Evolutionary conservation across 2,113 vertebrate species (phyloP).

Genomic region (Epinephelus lanceolatus): DNA sequence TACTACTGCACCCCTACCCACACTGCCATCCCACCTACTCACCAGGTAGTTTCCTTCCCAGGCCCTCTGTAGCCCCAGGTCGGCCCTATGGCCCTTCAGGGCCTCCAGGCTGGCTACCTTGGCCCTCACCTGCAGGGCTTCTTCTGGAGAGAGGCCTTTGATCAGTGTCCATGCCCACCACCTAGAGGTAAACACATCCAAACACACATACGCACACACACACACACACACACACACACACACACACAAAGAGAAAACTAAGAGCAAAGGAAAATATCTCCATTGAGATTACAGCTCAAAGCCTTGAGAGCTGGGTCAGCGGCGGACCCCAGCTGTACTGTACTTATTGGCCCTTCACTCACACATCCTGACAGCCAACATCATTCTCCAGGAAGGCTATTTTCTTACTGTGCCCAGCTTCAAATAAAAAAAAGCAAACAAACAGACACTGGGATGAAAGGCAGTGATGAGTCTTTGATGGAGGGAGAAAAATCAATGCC

Average conservation of each 20-base stretch:
- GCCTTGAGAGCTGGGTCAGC: slow-evolving; percentile 6
- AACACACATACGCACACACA: slow-evolving; percentile 26
- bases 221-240: slow-evolving; percentile 25
- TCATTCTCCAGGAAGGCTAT: slow-evolving; percentile 46
- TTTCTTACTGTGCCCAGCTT: slow-evolving; percentile 36
- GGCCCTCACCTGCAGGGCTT: slow-evolving; percentile 91
- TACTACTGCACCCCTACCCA: neutral
- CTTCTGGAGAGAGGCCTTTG: slow-evolving; percentile 90
- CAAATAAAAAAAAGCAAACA: slow-evolving; percentile 34
- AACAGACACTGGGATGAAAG: slow-evolving; percentile 73
- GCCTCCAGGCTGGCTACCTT: slow-evolving; percentile 94
- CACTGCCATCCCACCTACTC: slow-evolving; percentile 46
- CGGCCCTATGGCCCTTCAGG: slow-evolving; percentile 92
- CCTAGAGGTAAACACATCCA: slow-evolving; percentile 79
- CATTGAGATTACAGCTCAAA: neutral
- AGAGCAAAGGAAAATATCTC: slow-evolving; percentile 22
- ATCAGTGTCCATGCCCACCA: slow-evolving; percentile 95
- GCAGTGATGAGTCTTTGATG: slow-evolving; percentile 65
- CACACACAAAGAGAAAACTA: slow-evolving; percentile 13
- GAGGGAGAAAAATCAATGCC: slow-evolving; percentile 68
- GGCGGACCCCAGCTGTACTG: slow-evolving; percentile 34
- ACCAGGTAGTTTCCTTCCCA: slow-evolving; percentile 98
- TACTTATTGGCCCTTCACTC: slow-evolving; percentile 35
- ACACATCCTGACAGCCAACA: slow-evolving; percentile 59
- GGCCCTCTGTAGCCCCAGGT: slow-evolving; percentile 91